Percentiles rank a stretch among this genome's conserved stretches.
Evolutionary conservation across 2,113 vertebrate genomes (phyloP).

Genomic region (Oceanodroma tethys): DNA sequence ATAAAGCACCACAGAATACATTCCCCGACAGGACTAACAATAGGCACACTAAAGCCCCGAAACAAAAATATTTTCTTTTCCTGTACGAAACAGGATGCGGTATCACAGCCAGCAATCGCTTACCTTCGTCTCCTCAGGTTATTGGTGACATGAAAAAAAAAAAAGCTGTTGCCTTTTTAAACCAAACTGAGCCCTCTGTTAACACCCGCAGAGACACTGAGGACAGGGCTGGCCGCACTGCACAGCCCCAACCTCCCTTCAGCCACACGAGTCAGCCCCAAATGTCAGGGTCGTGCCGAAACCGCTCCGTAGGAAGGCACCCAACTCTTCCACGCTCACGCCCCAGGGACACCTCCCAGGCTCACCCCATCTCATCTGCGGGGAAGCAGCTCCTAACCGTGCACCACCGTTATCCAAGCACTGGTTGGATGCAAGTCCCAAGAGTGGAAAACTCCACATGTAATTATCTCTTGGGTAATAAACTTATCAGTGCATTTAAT

Average conservation of each 20-base stretch:
- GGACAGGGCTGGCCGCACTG: rapidly evolving
- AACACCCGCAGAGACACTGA: rapidly evolving
- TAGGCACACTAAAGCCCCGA: neutral
- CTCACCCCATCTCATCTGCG: rapidly evolving
- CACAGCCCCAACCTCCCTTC: neutral
- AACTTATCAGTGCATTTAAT: neutral
- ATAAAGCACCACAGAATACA: neutral
- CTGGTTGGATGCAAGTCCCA: rapidly evolving
- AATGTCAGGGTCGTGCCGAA: rapidly evolving
- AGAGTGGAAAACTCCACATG: neutral
- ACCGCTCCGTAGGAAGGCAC: neutral
- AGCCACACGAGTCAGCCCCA: neutral
- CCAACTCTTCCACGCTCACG: neutral
- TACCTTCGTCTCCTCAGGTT: neutral
- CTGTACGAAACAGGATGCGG: neutral
- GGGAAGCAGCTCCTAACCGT: neutral
- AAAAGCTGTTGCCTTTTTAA: neutral
- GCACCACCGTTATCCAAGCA: neutral
- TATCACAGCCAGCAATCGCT: neutral
- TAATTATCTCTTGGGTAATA: neutral
- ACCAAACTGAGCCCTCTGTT: neutral
- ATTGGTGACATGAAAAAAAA: neutral
- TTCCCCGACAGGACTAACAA: neutral
- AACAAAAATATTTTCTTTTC: neutral
- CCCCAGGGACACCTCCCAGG: neutral